Evolutionary conservation across 2,797 vertebrate species (phyloP), one percentile per base, ranked within the genome.

Genomic region (Synanceia verrucosa): DNA sequence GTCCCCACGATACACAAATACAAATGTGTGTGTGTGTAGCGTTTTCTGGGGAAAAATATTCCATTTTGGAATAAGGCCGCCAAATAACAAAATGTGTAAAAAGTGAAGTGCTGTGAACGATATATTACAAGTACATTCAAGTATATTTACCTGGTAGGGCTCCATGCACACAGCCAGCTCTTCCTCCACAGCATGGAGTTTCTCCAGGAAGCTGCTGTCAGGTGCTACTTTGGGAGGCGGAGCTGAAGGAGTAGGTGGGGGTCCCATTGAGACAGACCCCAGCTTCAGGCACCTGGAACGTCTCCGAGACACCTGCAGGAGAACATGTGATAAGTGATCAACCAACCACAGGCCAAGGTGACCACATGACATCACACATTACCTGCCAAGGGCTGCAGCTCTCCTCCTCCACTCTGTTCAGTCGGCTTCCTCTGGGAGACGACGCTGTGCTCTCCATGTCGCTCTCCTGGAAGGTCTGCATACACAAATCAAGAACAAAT

Each of bases 391-490:
- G 89, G 73, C 90, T 90, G 80, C 79, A 79, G 76, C 85, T 90
- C 58, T 96, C 95, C 24, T 96, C 95, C 0, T 95, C 95, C 1
- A 26, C 89, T 85, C 89, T 0, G 89, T n/a, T 73, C 76, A 92
- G 50, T 77, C 96, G 76, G 85, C 87, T 65, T 5, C 95, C 95
- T 24, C 94, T 90, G 1, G 96, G 96, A 18, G 96, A 97, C 0
- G 96, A 97, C 1, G 95, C 88, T 0, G 94, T 94, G 86, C 96
- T 96, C 89, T 98, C 97, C 19, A 97, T 93, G 43, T 98, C 97
- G 0, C 97, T 98, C 88, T 98, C 97, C 92, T 95, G 85, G 55
- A 98, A 89, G 12, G 95, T 96, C 96, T 97, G 24, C 37, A 76
- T 44, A 23, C n/a, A 43, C 46, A 65, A n/a, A 8, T 52, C 31